phyloP scores from a whole-genome alignment of 2,797 vertebrate genomes.

The Hypotaenidia okinawae region DNA sequence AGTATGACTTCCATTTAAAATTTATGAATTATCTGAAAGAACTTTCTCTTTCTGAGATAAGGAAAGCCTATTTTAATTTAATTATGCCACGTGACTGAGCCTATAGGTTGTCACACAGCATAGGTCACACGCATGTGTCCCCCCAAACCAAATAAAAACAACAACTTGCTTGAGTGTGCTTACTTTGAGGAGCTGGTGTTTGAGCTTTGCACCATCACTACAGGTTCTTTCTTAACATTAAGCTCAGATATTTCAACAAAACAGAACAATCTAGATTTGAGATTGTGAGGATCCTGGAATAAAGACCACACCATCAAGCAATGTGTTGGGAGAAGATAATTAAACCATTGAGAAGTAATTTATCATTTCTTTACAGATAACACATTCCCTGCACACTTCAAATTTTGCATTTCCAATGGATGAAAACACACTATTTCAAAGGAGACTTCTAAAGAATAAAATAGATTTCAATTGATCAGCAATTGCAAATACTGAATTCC shows the following conservation, averaged over 20 bases:
- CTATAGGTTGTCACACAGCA: background rate
- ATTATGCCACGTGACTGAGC: background rate
- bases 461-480: background rate
- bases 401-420: background rate
- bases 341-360: background rate
- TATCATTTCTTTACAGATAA: background rate
- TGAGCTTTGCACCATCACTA: background rate
- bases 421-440: background rate
- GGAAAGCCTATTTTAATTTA: background rate
- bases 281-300: background rate
- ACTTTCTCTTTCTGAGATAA: background rate
- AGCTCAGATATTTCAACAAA: background rate
- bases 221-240: background rate
- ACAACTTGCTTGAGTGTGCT: background rate
- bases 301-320: background rate
- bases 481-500: background rate
- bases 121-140: fast-evolving
- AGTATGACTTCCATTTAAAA: background rate
- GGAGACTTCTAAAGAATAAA: background rate
- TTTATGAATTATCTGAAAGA: slow-evolving; percentile 30
- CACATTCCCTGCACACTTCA: background rate
- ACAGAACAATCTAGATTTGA: background rate
- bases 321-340: background rate
- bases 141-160: background rate
- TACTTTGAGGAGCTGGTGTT: background rate